These are phyloP conservation scores for Trematocara nigrifrons DNA, from an alignment of 2,113 vertebrate genomes.

Conservation along the genomic window DNA sequence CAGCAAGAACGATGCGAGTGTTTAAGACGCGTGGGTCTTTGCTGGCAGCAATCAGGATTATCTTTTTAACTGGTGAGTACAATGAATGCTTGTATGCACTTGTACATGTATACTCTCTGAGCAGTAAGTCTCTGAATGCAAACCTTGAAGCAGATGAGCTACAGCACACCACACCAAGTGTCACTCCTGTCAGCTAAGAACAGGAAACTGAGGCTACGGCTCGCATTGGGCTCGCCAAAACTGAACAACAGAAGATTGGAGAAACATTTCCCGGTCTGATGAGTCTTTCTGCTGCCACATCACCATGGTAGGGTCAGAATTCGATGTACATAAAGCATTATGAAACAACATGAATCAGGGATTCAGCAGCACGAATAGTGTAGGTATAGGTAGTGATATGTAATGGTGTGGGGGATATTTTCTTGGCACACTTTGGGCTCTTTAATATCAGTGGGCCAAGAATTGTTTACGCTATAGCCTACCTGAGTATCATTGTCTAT, in stretches of 20 bases:
- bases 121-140: neutral
- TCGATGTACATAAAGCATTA: rapidly evolving
- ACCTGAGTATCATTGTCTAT: neutral
- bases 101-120: neutral
- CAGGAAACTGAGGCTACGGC: neutral
- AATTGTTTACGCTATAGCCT: neutral
- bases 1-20: neutral
- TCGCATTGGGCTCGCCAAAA: neutral
- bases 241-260: neutral
- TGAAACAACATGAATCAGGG: neutral
- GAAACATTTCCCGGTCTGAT: neutral
- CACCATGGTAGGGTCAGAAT: neutral
- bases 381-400: neutral
- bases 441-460: rapidly evolving
- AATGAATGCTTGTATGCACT: rapidly evolving
- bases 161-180: neutral
- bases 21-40: neutral
- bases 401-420: neutral
- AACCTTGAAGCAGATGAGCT: neutral
- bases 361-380: neutral
- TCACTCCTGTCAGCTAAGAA: neutral
- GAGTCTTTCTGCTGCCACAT: neutral
- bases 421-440: neutral
- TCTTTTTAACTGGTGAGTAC: slow-evolving; percentile 57
- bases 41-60: neutral